Percentiles rank a stretch among this genome's conserved stretches.
phyloP scores from a whole-genome alignment of 1,140 invertebrate species.

The Popillia japonica region DNA sequence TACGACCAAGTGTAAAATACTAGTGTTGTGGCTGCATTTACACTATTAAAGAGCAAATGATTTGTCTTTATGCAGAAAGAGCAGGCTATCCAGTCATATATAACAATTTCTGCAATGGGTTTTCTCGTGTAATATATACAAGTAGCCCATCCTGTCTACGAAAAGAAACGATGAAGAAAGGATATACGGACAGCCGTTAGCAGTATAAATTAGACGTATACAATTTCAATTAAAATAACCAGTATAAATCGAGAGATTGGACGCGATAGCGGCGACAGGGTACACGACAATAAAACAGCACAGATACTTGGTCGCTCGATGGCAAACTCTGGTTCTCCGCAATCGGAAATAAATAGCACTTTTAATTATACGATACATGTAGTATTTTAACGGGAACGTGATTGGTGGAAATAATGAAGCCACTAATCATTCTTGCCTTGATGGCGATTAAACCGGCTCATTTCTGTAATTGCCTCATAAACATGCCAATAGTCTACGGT shows the following conservation, averaged over 20 bases:
- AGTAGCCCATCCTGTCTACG: too few species aligned
- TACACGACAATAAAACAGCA: slow-evolving; percentile 41
- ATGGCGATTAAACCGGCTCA: slow-evolving; percentile 55
- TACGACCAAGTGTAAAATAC: too few species aligned
- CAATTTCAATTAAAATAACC: slow-evolving; percentile 40
- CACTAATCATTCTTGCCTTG: slow-evolving; percentile 55
- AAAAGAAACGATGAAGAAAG: too few species aligned
- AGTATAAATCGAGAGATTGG: slow-evolving; percentile 39
- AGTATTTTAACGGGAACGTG: slow-evolving; percentile 43
- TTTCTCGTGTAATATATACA: too few species aligned
- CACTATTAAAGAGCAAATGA: too few species aligned
- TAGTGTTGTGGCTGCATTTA: too few species aligned
- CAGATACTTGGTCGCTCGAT: slow-evolving; percentile 36
- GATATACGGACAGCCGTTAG: background rate
- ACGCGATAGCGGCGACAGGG: slow-evolving; percentile 19
- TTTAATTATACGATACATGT: slow-evolving; percentile 42
- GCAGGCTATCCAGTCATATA: too few species aligned
- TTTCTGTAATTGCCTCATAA: slow-evolving; percentile 58
- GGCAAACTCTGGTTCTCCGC: slow-evolving; percentile 19
- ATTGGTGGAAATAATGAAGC: slow-evolving; percentile 57
- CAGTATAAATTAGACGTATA: slow-evolving; percentile 20
- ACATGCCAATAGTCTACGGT: slow-evolving; percentile 51
- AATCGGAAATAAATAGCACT: slow-evolving; percentile 45
- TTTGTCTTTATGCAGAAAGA: too few species aligned
- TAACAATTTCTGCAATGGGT: too few species aligned